Base-by-base conservation (phyloP, 1,140 invertebrate genomes). In the Drosophila littoralis region DNA sequence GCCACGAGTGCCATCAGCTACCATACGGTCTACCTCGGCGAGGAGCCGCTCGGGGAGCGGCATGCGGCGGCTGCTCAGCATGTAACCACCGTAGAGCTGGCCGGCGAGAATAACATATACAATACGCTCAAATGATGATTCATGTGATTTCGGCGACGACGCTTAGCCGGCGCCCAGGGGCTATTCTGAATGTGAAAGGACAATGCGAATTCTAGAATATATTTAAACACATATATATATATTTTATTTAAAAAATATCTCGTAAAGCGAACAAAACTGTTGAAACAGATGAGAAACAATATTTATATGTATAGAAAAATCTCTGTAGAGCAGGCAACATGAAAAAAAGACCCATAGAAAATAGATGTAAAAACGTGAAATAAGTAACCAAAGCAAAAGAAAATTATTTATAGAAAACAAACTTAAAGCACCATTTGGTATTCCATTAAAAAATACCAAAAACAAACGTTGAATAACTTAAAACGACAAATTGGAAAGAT, bases 61-160 rank as follows among this genome's bases (percentile, higher is more conserved):
- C 83, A 83, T 60, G 69, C 15, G 15, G 38, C 32, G 33, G 45
- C 17, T 35, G 64, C 38, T 33, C 68, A 58, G 13, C 85, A 88
- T 52, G 69, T 92, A 12, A 91, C 90, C 48, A 91, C 84, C 17
- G 88, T 91, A 35, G 82, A 91, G 45, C 55, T 89, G 45, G 85
- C 85, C 35, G 84, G 84, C 7, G 85, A 86, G 58, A 91, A 92
- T 72, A 92, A 92, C 76, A 92, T 92, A 74, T 92, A 92, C 73
- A 92, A 92, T 85, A 92, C 91, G 78, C 84, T 92, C 77, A 92
- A 92, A 92, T 92, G 91, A 92, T 92, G 91, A 91, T 77, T 92
- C 69, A 82, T 91, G 90, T 91, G 90, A 91, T 91, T 91, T 77
- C 81, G 90, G 76, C 84, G 83, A 63, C 79, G 78, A 61, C 90